phyloP scores from a whole-genome alignment of 2,888 invertebrate genomes.

The Gasteruption jaculator region DNA sequence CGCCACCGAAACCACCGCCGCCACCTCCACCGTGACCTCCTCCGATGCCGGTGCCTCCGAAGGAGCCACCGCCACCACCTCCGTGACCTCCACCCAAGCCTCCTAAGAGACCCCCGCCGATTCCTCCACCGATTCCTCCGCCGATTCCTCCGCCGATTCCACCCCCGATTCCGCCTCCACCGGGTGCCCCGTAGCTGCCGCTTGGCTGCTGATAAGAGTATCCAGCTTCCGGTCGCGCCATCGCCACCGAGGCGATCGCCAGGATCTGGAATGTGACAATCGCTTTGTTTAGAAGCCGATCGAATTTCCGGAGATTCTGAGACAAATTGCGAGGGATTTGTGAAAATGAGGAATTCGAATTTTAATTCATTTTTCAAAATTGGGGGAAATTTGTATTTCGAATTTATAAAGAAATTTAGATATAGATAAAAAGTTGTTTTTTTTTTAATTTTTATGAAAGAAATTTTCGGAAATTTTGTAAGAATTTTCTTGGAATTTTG shows the following conservation, averaged over 20 bases:
- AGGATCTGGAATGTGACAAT: conserved; percentile 35
- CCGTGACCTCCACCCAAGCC: conserved; percentile 24
- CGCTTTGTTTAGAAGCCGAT: neutral
- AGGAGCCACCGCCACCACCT: conserved; percentile 25
- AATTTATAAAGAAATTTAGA: too few species aligned
- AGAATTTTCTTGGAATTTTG: too few species aligned
- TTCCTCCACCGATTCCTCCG: conserved; percentile 24
- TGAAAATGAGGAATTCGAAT: too few species aligned
- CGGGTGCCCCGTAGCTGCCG: conserved; percentile 39
- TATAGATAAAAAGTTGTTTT: too few species aligned
- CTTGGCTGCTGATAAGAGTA: conserved; percentile 40
- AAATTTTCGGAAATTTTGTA: too few species aligned
- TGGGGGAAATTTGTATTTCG: too few species aligned
- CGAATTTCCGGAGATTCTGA: neutral
- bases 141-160: conserved; percentile 26
- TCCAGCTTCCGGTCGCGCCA: conserved; percentile 49
- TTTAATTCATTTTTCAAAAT: too few species aligned
- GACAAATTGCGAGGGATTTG: too few species aligned
- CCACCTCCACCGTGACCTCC: conserved; percentile 25
- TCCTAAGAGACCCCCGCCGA: conserved; percentile 18
- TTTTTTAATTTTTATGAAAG: too few species aligned
- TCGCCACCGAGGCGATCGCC: conserved; percentile 45
- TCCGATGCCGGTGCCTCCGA: conserved; percentile 25
- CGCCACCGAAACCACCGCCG: conserved; percentile 21
- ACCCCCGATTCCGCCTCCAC: conserved; percentile 28